phyloP scores from a whole-genome alignment of 2,113 vertebrate species.

The Castor canadensis region DNA sequence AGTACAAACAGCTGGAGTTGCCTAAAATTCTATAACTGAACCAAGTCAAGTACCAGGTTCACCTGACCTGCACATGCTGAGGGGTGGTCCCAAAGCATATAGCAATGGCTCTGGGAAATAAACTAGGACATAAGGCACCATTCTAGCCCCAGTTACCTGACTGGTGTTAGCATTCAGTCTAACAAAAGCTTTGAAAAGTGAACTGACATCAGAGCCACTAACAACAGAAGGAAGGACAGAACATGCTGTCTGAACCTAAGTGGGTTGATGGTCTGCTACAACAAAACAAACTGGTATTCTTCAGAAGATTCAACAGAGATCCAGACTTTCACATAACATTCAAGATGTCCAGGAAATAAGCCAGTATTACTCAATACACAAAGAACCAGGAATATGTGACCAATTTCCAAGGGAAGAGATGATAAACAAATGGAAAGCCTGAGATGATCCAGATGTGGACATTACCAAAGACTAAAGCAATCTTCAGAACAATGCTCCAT shows the following conservation, averaged over 20 bases:
- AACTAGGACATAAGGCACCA: neutral
- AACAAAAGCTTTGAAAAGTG: neutral
- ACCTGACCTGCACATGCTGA: neutral
- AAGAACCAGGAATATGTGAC: slow-evolving; percentile 12
- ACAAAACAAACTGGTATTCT: neutral
- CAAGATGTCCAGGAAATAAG: slow-evolving; percentile 5
- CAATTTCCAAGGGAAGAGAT: slow-evolving; percentile 37
- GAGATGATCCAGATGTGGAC: slow-evolving; percentile 43
- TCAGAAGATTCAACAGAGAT: neutral
- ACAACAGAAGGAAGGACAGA: neutral
- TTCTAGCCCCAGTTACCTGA: neutral
- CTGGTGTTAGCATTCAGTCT: neutral
- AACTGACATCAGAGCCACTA: neutral
- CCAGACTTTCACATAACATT: neutral
- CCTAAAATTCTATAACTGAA: neutral
- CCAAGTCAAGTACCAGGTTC: neutral
- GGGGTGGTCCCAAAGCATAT: neutral
- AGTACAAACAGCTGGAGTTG: neutral
- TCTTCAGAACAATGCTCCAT: neutral
- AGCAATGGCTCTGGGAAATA: neutral
- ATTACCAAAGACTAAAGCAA: neutral
- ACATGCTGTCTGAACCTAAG: neutral
- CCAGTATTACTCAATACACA: slow-evolving; percentile 25
- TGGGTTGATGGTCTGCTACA: neutral
- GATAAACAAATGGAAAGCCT: slow-evolving; percentile 21